Percentiles rank a stretch among this genome's conserved stretches.
These are phyloP conservation scores for Tinea pellionella DNA, from an alignment of 2,888 invertebrate species.

Conservation along the genomic window DNA sequence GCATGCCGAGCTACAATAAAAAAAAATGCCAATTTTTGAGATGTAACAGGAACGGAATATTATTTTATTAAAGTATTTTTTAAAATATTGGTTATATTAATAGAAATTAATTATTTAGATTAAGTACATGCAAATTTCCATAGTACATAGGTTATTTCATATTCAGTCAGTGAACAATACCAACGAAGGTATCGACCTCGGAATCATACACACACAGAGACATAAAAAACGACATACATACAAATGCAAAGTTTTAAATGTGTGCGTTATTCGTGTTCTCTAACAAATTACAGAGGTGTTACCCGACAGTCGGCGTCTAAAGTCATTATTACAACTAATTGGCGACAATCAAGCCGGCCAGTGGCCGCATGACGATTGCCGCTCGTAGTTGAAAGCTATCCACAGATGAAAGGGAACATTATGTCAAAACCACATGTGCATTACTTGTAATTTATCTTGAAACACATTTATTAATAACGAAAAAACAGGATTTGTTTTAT, in stretches of 20 bases:
- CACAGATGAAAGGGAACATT: too few species aligned
- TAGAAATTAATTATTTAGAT: background rate
- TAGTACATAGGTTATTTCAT: background rate
- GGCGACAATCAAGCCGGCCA: constrained; percentile 53
- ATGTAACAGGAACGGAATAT: too few species aligned
- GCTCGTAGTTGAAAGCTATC: constrained; percentile 21
- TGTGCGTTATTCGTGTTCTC: background rate
- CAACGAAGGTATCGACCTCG: background rate
- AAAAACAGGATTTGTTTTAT: too few species aligned
- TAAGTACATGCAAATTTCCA: background rate
- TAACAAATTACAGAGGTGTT: constrained; percentile 52
- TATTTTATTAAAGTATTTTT: too few species aligned
- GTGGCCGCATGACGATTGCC: constrained; percentile 25
- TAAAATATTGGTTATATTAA: too few species aligned
- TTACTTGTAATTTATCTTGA: too few species aligned
- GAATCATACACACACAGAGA: background rate
- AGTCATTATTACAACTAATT: constrained; percentile 61
- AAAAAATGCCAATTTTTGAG: too few species aligned
- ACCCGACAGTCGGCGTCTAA: constrained; percentile 24
- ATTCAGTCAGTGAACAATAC: background rate
- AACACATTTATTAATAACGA: too few species aligned
- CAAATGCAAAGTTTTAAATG: too few species aligned
- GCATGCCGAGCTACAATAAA: too few species aligned
- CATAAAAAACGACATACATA: too few species aligned
- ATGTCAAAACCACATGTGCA: too few species aligned